A percentile compares a stretch with the other conserved stretches of the same genome.
These are phyloP conservation scores for Xestia rhomboidea DNA, from an alignment of 2,888 invertebrate species.

Conservation along the genomic window DNA sequence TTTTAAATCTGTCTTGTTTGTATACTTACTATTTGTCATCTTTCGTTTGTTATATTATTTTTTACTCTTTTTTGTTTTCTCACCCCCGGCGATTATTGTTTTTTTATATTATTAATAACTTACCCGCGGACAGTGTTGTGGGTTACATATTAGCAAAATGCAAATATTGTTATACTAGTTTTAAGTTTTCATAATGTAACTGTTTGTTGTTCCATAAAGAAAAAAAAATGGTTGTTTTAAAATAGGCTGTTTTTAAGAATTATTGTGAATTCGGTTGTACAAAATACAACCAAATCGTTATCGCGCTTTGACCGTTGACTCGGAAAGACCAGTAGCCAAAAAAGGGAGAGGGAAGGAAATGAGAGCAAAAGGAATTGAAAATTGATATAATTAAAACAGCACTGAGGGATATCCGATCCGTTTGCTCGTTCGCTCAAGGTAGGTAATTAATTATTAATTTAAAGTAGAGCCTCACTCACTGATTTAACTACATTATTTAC, in stretches of 20 bases:
- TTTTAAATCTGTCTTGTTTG: too few species aligned
- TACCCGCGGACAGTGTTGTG: too few species aligned
- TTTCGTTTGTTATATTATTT: too few species aligned
- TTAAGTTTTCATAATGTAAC: too few species aligned
- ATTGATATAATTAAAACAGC: conserved; percentile 15
- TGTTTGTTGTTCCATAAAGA: too few species aligned
- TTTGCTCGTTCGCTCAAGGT: conserved; percentile 21
- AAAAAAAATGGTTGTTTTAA: too few species aligned
- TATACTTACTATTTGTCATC: too few species aligned
- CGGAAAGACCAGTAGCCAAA: conserved; percentile 9
- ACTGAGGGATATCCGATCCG: conserved; percentile 16
- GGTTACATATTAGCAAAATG: too few species aligned
- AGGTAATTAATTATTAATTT: conserved; percentile 15
- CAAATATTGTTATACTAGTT: too few species aligned
- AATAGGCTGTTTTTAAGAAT: not conserved
- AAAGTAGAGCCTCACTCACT: conserved; percentile 1
- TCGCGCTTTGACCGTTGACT: not conserved
- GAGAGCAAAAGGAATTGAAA: conserved; percentile 5
- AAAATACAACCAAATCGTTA: conserved; percentile 3
- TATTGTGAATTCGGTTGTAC: not conserved
- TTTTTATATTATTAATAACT: too few species aligned
- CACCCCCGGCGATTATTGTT: too few species aligned
- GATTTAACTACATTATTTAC: conserved; percentile 17
- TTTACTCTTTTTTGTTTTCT: too few species aligned
- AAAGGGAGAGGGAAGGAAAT: conserved; percentile 16